A percentile compares a stretch with the other conserved stretches of the same genome.
These are phyloP conservation scores for Epinephelus awoara DNA, from an alignment of 2,797 vertebrate species.

Conservation along the genomic window DNA sequence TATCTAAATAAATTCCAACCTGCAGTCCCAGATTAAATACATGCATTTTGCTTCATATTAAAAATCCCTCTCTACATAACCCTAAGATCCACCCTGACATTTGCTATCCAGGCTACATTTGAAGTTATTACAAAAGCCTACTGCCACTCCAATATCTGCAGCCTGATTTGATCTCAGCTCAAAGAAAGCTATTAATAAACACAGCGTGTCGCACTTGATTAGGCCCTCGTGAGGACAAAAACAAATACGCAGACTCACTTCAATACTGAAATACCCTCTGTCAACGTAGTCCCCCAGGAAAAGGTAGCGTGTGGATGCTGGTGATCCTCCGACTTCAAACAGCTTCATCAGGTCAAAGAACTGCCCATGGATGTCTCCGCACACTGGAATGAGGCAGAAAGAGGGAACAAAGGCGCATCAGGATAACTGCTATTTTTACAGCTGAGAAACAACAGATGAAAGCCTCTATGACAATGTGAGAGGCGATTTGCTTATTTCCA, in stretches of 20 bases:
- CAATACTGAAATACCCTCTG: slow-evolving; percentile 99
- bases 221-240: slow-evolving; percentile 46
- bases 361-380: slow-evolving; percentile 98
- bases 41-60: slow-evolving; percentile 47
- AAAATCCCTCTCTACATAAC: slow-evolving; percentile 46
- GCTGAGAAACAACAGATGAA: slow-evolving; percentile 27
- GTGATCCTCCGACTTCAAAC: slow-evolving; percentile 98
- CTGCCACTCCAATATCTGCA: slow-evolving; percentile 64
- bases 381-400: slow-evolving; percentile 84
- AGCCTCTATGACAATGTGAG: neutral
- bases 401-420: slow-evolving; percentile 27
- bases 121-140: slow-evolving; percentile 65
- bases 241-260: slow-evolving; percentile 89
- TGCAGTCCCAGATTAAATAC: slow-evolving; percentile 30
- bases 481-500: slow-evolving; percentile 35
- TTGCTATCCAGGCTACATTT: slow-evolving; percentile 48
- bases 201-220: slow-evolving; percentile 62
- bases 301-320: slow-evolving; percentile 98
- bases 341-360: slow-evolving; percentile 99
- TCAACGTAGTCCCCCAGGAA: slow-evolving; percentile 99
- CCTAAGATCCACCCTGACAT: slow-evolving; percentile 49
- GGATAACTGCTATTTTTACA: slow-evolving; percentile 42
- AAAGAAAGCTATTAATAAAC: slow-evolving; percentile 78
- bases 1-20: slow-evolving; percentile 40
- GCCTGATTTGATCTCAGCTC: slow-evolving; percentile 65